Evolutionary conservation across 2,888 invertebrate species (phyloP).

Genomic region (Dinocampus coccinellae): DNA sequence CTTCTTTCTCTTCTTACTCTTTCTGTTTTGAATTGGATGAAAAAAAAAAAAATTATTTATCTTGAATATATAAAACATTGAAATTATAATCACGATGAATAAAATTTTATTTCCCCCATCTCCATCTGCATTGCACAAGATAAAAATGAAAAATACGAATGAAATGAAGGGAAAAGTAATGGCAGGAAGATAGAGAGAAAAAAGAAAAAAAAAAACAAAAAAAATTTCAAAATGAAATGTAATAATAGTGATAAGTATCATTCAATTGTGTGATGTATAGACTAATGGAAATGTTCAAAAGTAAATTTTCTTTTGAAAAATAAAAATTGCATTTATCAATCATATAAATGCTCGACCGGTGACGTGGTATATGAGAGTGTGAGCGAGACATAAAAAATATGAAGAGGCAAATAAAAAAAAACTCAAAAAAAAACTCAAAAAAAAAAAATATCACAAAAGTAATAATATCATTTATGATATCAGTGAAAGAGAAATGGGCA

Average conservation of each 20-base stretch:
- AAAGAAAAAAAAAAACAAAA: neutral
- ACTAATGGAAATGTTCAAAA: neutral
- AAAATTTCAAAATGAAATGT: too few species aligned
- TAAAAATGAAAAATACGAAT: neutral
- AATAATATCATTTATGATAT: neutral
- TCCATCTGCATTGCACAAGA: neutral
- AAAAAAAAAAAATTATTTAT: too few species aligned
- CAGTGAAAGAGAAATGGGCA: slow-evolving; percentile 17
- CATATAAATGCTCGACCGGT: too few species aligned
- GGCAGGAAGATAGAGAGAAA: too few species aligned
- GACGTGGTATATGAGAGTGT: too few species aligned
- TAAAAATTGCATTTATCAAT: neutral
- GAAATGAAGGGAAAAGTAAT: too few species aligned
- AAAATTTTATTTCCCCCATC: too few species aligned
- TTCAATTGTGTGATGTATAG: neutral
- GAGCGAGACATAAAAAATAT: neutral
- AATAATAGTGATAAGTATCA: too few species aligned
- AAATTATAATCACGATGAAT: neutral
- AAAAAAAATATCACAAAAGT: neutral
- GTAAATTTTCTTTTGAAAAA: neutral
- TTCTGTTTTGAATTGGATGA: too few species aligned
- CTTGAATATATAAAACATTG: too few species aligned
- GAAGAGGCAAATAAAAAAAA: neutral
- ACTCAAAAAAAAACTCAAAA: neutral
- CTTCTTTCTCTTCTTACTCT: too few species aligned